A percentile compares a stretch with the other conserved stretches of the same genome.
These are phyloP conservation scores for Chymomyza costata DNA, from an alignment of 1,140 invertebrate species.

Conservation along the genomic window DNA sequence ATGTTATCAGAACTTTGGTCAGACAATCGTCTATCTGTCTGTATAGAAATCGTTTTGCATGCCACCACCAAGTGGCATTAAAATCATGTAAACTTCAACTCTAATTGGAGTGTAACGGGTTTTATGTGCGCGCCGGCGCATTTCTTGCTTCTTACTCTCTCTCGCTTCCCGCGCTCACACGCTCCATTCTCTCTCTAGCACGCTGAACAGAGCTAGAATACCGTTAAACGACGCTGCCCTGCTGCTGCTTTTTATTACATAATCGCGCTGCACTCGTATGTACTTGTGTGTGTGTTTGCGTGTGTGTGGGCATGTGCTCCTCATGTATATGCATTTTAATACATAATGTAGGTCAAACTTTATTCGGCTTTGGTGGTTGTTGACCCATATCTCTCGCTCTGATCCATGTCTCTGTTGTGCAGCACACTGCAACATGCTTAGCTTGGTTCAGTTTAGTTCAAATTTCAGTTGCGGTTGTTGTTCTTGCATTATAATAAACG, in stretches of 20 bases:
- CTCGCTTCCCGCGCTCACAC: slow-evolving; percentile 67
- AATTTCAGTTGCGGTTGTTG: too few relatives aligned
- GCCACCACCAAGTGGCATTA: slow-evolving; percentile 15
- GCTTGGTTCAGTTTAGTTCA: too few relatives aligned
- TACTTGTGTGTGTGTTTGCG: slow-evolving; percentile 3
- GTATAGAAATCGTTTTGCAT: slow-evolving; percentile 17
- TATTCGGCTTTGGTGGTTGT: slow-evolving; percentile 68
- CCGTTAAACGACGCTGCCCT: slow-evolving; percentile 44
- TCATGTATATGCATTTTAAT: slow-evolving; percentile 57
- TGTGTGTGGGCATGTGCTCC: slow-evolving; percentile 18
- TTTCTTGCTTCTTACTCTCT: slow-evolving; percentile 23
- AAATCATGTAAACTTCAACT: slow-evolving; percentile 29
- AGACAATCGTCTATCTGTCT: not conserved
- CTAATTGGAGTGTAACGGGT: slow-evolving; percentile 55
- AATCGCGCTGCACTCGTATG: slow-evolving; percentile 30
- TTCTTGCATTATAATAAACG: too few relatives aligned
- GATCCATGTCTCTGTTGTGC: slow-evolving; percentile 21
- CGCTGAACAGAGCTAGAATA: slow-evolving; percentile 33
- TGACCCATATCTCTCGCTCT: slow-evolving; percentile 68
- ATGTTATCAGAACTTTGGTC: too few relatives aligned
- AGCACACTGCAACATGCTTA: slow-evolving; percentile 1
- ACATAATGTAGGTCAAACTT: slow-evolving; percentile 63
- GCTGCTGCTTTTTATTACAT: slow-evolving; percentile 50
- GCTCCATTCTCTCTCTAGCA: slow-evolving; percentile 29
- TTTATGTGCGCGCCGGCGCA: slow-evolving; percentile 54